Conservation (phyloP, 2,113 vertebrate genomes). For the Syngnathus scovelli region DNA sequence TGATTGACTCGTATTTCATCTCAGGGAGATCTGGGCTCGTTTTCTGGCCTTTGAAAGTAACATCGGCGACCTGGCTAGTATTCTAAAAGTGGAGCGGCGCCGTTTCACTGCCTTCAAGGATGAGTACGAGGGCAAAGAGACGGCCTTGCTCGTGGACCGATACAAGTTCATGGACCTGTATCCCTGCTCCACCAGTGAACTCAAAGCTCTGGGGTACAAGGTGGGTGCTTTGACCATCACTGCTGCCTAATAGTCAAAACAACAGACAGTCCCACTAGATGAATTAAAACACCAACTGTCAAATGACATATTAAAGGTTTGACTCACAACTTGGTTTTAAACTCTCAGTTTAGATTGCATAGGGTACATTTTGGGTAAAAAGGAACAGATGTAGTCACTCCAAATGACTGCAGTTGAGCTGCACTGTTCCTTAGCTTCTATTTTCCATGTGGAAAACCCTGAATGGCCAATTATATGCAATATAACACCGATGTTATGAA, state of each 20-base stretch:
- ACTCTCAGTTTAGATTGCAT: not conserved
- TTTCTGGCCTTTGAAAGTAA: conserved; percentile 98
- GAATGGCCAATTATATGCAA: not conserved
- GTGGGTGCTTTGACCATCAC: conserved; percentile 53
- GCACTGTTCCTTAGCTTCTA: too few relatives aligned
- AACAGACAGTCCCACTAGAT: too few relatives aligned
- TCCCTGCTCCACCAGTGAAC: conserved; percentile 91
- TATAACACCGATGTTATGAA: not conserved
- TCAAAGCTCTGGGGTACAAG: conserved; percentile 98
- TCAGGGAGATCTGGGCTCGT: conserved; percentile 95
- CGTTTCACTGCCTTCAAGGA: conserved; percentile 96
- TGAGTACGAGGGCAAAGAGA: conserved; percentile 97
- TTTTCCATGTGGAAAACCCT: too few relatives aligned
- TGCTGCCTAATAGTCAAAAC: not conserved
- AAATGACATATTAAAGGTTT: not conserved
- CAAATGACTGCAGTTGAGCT: too few relatives aligned
- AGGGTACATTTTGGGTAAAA: not conserved
- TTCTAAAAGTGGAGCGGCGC: conserved; percentile 93
- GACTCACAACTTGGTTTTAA: not conserved
- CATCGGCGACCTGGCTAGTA: conserved; percentile 96
- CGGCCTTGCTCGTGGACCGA: conserved; percentile 90
- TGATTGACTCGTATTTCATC: not conserved
- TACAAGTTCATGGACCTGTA: conserved; percentile 99
- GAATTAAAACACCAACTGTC: too few relatives aligned
- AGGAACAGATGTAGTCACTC: too few relatives aligned